A percentile compares a stretch with the other conserved stretches of the same genome.
Conservation (phyloP, 2,113 vertebrate species). For the Apodemus speciosus region DNA sequence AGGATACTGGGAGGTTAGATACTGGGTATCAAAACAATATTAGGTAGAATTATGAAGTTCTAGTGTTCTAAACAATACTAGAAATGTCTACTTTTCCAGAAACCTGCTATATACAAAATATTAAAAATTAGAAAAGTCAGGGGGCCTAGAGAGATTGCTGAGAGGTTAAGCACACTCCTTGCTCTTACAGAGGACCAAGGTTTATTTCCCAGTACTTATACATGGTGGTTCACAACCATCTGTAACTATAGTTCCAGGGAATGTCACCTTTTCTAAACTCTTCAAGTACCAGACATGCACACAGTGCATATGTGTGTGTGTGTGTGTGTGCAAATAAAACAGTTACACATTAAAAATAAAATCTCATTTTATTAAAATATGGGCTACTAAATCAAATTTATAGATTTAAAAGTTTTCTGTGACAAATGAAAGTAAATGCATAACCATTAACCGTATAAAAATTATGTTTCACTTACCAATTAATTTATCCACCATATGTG, state of each 20-base stretch:
- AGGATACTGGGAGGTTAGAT: neutral
- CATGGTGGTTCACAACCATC: neutral
- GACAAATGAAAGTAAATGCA: slow-evolving; percentile 19
- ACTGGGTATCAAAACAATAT: neutral
- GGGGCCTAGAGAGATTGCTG: neutral
- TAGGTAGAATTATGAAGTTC: neutral
- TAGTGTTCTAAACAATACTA: neutral
- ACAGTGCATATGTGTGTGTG: neutral
- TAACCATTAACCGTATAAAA: neutral
- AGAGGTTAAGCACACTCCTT: neutral
- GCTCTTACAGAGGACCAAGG: neutral
- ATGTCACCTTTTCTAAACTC: neutral
- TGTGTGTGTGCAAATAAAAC: neutral
- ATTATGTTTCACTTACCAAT: neutral
- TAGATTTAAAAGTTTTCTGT: neutral
- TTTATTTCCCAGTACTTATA: neutral
- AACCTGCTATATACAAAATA: neutral
- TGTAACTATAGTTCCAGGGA: neutral
- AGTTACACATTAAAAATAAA: neutral
- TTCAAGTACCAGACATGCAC: neutral
- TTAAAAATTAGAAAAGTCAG: neutral
- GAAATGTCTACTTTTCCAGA: neutral
- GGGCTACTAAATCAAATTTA: neutral
- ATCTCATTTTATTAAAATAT: neutral
- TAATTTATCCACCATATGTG: slow-evolving; percentile 19